Evolutionary conservation across 2,797 vertebrate genomes (phyloP), one percentile per base, ranked within the genome.

Genomic region (Mormyrus proboscirostris): DNA sequence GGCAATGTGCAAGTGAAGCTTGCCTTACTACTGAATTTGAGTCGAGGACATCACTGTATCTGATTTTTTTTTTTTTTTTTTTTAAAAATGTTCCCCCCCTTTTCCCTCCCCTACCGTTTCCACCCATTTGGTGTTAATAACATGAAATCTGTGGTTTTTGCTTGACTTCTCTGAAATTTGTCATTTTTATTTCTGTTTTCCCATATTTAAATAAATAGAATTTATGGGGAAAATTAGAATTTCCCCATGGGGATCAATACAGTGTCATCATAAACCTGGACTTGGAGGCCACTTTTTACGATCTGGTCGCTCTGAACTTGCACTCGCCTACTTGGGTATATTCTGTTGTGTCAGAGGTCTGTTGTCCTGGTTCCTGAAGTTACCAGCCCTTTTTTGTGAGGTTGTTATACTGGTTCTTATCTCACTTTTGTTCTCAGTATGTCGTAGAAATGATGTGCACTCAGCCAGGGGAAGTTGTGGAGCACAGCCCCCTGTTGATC

Each of bases 401-500:
- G 49, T 51, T 3, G 82, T 25, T 10, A 10, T 85, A 25, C 49
- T 50, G 49, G 49, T 50, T 49, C 82, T 85, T 29, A 25, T 51
- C 82, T 82, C 41, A 22, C 76, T 47, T 44, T 51, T 85, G 49
- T 2, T 85, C 82, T 14, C 12, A 0, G 47, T 51, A 44, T 19
- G 2, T 50, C 14, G 29, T 57, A 55, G 51, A n/a, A 57, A 57
- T 19, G 51, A 86, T 55, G 25, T 86, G 29, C 19, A 16, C 25
- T 44, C 19, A 14, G 73, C 53, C 22, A 29, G 50, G 44, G 50
- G 82, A 91, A 91, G 73, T 50, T 16, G 89, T 25, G 82, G 47
- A 92, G 92, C 91, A 90, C 47, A 86, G 12, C 51, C 55, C 88
- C 87, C 16, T 51, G 2, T 79, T 90, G 14, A 90, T 69, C 29